A percentile compares a stretch with the other conserved stretches of the same genome.
Conservation (phyloP, 1,140 invertebrate species). For the Papilio polytes region DNA sequence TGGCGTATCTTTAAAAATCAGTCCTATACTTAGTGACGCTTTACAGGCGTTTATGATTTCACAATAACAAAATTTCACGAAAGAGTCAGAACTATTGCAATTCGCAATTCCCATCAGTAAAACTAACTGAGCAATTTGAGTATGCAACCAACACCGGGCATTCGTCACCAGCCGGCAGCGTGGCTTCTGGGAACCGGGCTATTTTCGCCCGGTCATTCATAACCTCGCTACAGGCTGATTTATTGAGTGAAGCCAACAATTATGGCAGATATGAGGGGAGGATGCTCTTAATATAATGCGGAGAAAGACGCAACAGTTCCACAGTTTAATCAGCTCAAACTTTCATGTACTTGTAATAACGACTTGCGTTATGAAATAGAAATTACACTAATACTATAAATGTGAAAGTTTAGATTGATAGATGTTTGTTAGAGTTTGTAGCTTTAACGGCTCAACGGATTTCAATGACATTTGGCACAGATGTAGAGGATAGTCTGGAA, state of each 20-base stretch:
- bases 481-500: no score
- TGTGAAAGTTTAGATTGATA: no score
- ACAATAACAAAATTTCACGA: no score
- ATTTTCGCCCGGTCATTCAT: conserved; percentile 34
- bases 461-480: no score
- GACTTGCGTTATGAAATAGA: background rate
- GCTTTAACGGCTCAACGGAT: no score
- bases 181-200: conserved; percentile 20
- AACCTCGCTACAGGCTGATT: conserved; percentile 21
- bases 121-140: background rate
- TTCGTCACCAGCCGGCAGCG: conserved; percentile 1
- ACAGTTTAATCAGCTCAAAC: background rate
- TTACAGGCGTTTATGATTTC: no score
- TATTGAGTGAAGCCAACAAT: conserved; percentile 33
- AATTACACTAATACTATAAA: no score
- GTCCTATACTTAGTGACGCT: no score
- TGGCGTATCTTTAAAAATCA: no score
- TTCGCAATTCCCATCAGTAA: background rate
- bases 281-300: background rate
- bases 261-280: conserved; percentile 10
- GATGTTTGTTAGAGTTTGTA: no score
- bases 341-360: background rate
- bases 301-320: background rate
- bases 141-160: background rate
- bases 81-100: background rate